Evolutionary conservation across 2,888 invertebrate species (phyloP), one percentile per base, ranked within the genome.

Genomic region (Hypsopygia costalis): DNA sequence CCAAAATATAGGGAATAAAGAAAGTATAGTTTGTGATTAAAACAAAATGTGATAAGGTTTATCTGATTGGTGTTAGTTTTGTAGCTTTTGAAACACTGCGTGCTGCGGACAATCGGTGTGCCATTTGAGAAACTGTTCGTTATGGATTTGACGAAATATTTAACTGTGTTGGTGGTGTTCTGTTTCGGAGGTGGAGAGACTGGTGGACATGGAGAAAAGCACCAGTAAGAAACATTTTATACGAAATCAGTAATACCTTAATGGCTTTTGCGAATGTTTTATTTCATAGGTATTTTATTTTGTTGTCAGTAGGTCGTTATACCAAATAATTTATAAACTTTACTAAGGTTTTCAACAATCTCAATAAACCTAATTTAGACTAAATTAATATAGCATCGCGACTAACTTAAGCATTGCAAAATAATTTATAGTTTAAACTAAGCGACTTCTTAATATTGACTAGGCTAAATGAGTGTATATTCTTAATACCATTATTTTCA

Each of bases 181-280:
- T 74, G 72, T 42, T 51, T 78, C 31, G 68, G 76, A 27, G 61
- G 67, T 25, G 76, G 83, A 11, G 81, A 81, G 42, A 63, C 83
- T 0, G 87, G 86, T 12, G 87, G 87, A 5, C 80, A 81, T 37
- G 86, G 82, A 11, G 81, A 66, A 25, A 78, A 81, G 52, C 85
- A 86, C 51, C 81, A 87, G 86, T 87, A 75, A 81, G 86, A 30
- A 41, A 36, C 27, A 10, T 27, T 43, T 22, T 28, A 2, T n/a
- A 32, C n/a, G 36, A 3, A n/a, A n/a, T n/a, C n/a, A n/a, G n/a
- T 25, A 42, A 25, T 10, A 35, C 33, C 10, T 22, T 30, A n/a
- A 2, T 20, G 8, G 22, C 34, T 8, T 27, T 12, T 32, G 22
- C 41, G 34, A 29, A 31, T 35, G 32, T 16, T n/a, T 21, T 6